A percentile compares a stretch with the other conserved stretches of the same genome.
phyloP scores from a whole-genome alignment of 1,140 invertebrate genomes.

The Drosophila pectinifera region DNA sequence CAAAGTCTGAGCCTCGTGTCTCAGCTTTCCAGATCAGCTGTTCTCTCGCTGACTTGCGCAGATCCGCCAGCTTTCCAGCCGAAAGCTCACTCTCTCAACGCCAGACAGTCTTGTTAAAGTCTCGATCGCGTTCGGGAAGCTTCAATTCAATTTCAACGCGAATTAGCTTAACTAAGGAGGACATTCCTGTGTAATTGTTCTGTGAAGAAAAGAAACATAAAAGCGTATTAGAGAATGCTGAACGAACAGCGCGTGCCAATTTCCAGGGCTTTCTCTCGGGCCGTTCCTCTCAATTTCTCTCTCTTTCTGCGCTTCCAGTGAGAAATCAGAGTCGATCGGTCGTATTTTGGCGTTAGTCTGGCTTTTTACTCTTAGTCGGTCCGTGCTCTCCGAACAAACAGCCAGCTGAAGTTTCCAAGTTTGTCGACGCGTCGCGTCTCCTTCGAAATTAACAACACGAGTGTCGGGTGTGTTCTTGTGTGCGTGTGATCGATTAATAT shows the following conservation, averaged over 20 bases:
- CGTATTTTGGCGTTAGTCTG: conserved; percentile 10
- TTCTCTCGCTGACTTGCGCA: neutral
- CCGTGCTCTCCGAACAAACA: conserved; percentile 30
- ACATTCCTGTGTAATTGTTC: conserved; percentile 14
- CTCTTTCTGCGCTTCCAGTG: conserved; percentile 11
- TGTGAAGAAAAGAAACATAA: neutral
- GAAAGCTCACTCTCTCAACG: conserved; percentile 27
- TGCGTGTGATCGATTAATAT: conserved; percentile 39
- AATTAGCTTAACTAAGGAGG: neutral
- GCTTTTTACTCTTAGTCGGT: conserved; percentile 14
- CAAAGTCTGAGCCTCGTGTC: conserved; percentile 19
- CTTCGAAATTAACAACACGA: conserved; percentile 34
- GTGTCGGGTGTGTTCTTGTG: conserved; percentile 14
- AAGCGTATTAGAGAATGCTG: neutral
- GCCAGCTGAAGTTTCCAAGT: conserved; percentile 46
- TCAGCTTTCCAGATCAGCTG: conserved; percentile 29
- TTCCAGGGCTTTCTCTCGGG: neutral
- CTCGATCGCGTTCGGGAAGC: neutral
- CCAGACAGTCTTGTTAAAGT: neutral
- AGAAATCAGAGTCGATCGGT: conserved; percentile 29
- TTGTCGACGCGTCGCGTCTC: conserved; percentile 45
- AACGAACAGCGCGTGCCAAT: conserved; percentile 22
- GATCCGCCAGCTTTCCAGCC: conserved; percentile 9
- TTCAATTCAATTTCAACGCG: conserved; percentile 5
- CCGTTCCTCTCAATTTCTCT: neutral